A percentile compares a stretch with the other conserved stretches of the same genome.
Evolutionary conservation across 2,113 vertebrate species (phyloP).

Genomic region (Cyrtonyx montezumae): DNA sequence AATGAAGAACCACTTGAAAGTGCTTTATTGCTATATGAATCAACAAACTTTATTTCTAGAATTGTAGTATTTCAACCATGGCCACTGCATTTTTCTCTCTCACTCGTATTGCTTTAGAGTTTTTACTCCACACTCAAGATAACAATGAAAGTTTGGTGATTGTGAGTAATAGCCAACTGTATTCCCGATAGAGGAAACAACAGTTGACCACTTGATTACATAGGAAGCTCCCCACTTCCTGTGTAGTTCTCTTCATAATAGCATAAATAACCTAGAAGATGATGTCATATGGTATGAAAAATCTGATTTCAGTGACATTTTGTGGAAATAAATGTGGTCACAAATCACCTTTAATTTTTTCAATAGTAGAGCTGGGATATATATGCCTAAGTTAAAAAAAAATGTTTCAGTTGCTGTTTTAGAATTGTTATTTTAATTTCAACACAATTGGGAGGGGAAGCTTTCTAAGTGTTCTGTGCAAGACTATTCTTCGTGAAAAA

Average conservation of each 20-base stretch:
- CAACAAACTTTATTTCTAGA: neutral
- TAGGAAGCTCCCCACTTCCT: conserved; percentile 72
- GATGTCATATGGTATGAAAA: neutral
- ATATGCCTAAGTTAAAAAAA: neutral
- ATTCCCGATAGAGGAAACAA: conserved; percentile 30
- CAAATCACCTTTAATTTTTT: neutral
- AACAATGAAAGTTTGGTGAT: neutral
- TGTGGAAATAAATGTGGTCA: neutral
- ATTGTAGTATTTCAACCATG: neutral
- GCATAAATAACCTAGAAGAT: conserved; percentile 5
- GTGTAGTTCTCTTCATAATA: conserved; percentile 31
- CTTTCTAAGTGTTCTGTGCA: neutral
- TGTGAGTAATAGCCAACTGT: neutral
- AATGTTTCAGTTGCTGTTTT: neutral
- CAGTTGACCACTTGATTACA: conserved; percentile 54
- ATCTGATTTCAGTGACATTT: neutral
- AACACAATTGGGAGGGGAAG: neutral
- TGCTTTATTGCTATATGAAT: neutral
- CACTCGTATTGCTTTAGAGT: neutral
- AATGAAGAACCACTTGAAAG: neutral
- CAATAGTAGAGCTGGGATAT: neutral
- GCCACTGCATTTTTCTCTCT: neutral
- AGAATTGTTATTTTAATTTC: neutral
- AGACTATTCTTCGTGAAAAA: neutral
- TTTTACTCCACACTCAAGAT: neutral